Conservation (phyloP, 2,888 invertebrate genomes). For the Ptychoptera contaminata region DNA sequence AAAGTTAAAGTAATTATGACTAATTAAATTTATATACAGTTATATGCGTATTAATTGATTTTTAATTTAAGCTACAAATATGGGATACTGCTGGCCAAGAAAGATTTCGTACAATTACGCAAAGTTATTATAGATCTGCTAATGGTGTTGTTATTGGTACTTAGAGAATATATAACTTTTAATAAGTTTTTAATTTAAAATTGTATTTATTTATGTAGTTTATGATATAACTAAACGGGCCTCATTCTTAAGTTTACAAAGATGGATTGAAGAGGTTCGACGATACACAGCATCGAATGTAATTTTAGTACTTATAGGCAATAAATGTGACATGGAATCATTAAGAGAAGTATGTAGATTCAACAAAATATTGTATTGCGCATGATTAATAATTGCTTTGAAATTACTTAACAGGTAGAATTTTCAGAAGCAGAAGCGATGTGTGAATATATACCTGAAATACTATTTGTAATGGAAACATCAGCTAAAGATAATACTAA, state of each 20-base stretch:
- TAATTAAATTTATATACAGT: conserved; percentile 2
- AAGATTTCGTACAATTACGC: conserved; percentile 90
- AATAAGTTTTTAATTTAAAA: background rate
- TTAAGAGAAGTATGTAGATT: conserved; percentile 44
- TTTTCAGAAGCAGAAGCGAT: conserved; percentile 74
- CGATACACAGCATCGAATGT: conserved; percentile 88
- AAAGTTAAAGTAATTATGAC: conserved; percentile 64
- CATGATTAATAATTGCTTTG: background rate
- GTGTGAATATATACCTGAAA: conserved; percentile 73
- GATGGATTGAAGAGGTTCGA: conserved; percentile 93
- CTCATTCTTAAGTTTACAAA: conserved; percentile 77
- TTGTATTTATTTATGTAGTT: conserved; percentile 36
- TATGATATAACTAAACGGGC: conserved; percentile 91
- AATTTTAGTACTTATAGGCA: conserved; percentile 79
- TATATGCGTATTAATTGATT: conserved; percentile 2
- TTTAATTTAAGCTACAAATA: conserved; percentile 45
- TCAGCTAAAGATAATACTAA: conserved; percentile 86
- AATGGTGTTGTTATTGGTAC: conserved; percentile 90
- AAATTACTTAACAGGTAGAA: conserved; percentile 33
- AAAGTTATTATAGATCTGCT: conserved; percentile 92
- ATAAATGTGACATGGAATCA: conserved; percentile 73
- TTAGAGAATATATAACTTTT: too few species aligned
- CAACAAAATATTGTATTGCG: too few species aligned
- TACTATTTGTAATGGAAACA: conserved; percentile 73
- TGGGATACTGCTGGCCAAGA: conserved; percentile 98